phyloP scores from a whole-genome alignment of 2,113 vertebrate species.

The Gobiocypris rarus region DNA sequence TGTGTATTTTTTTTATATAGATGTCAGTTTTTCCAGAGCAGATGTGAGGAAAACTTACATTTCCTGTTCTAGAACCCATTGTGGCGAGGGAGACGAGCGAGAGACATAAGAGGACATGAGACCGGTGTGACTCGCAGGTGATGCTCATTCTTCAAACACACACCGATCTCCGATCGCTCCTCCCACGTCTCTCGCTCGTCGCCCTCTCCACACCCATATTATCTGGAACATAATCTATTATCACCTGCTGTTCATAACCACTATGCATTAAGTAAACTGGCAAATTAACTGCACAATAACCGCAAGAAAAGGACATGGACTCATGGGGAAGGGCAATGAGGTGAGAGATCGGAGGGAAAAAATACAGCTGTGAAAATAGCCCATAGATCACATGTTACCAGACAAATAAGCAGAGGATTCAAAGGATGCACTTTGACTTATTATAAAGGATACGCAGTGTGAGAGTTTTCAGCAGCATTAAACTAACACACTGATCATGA shows the following conservation, averaged over 20 bases:
- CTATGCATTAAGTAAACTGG: constrained; percentile 7
- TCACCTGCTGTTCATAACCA: neutral
- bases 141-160: too few species aligned
- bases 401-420: constrained; percentile 49
- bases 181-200: too few species aligned
- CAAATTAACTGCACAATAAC: constrained; percentile 14
- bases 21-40: constrained; percentile 8
- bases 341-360: neutral
- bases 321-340: neutral
- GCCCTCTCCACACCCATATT: too few species aligned
- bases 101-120: too few species aligned
- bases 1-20: too few species aligned
- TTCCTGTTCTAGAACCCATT: constrained; percentile 23
- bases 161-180: too few species aligned
- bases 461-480: constrained; percentile 46
- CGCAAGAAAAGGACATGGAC: constrained; percentile 2
- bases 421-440: constrained; percentile 46
- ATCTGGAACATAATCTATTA: too few species aligned
- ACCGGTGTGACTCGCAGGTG: too few species aligned
- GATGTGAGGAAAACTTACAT: neutral
- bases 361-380: constrained; percentile 47
- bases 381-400: constrained; percentile 51
- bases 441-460: constrained; percentile 30
- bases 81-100: too few species aligned
- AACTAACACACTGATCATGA: constrained; percentile 41